Percentiles rank a stretch among this genome's conserved stretches.
phyloP scores from a whole-genome alignment of 2,888 invertebrate genomes.

The Drosophila trichaetosa region DNA sequence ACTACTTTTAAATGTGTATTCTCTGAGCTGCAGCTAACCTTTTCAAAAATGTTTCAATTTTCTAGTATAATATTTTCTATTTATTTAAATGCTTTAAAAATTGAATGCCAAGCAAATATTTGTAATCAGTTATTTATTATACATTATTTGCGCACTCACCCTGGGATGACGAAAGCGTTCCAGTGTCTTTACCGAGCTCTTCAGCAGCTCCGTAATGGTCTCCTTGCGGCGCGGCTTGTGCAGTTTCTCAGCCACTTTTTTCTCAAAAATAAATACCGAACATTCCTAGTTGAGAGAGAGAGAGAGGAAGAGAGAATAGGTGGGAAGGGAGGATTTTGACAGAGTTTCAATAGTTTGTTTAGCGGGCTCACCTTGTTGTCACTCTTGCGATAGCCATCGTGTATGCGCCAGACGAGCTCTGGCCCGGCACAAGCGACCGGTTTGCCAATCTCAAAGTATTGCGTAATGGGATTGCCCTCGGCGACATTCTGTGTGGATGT shows the following conservation, averaged over 20 bases:
- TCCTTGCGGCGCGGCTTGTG: slow-evolving; percentile 97
- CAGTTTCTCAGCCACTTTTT: slow-evolving; percentile 95
- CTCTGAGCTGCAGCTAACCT: background rate
- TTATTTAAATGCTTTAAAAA: background rate
- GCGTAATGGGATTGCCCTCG: slow-evolving; percentile 93
- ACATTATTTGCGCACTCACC: slow-evolving; percentile 70
- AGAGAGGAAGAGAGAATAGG: background rate
- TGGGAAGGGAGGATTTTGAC: background rate
- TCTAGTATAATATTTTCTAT: background rate
- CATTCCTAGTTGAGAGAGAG: slow-evolving; percentile 89
- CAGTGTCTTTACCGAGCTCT: slow-evolving; percentile 91
- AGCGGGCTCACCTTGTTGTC: slow-evolving; percentile 93
- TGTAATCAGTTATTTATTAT: background rate
- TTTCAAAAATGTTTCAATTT: background rate
- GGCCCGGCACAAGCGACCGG: slow-evolving; percentile 93
- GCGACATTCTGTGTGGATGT: slow-evolving; percentile 86
- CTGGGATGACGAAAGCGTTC: slow-evolving; percentile 94
- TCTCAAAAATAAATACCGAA: slow-evolving; percentile 97
- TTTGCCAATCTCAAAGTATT: slow-evolving; percentile 94
- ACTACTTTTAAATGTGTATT: background rate
- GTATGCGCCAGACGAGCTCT: slow-evolving; percentile 95
- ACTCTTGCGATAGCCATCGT: slow-evolving; percentile 94
- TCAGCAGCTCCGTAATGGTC: slow-evolving; percentile 94
- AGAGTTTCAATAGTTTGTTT: background rate
- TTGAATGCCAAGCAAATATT: slow-evolving; percentile 4